phyloP scores from a whole-genome alignment of 2,888 invertebrate genomes.

The Neuroscelio doddi region DNA sequence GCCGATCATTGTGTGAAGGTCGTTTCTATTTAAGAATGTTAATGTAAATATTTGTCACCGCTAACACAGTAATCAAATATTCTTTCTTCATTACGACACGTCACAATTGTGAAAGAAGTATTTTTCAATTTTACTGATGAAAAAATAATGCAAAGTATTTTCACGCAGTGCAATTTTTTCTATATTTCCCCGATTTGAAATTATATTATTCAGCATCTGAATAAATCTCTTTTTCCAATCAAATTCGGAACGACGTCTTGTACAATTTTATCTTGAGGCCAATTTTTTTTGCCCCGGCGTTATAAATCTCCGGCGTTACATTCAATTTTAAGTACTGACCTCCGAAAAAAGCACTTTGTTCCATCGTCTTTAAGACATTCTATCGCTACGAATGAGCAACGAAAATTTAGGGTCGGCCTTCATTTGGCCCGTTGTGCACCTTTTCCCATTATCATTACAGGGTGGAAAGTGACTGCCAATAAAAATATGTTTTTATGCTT shows the following conservation, averaged over 20 bases:
- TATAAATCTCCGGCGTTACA: conserved; percentile 27
- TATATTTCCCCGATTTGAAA: no score
- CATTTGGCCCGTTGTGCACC: conserved; percentile 11
- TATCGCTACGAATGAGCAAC: conserved; percentile 36
- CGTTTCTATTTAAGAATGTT: conserved; percentile 35
- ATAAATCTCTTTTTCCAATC: no score
- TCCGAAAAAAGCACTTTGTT: conserved; percentile 47
- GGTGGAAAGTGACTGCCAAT: no score
- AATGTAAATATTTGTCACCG: no score
- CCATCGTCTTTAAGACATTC: conserved; percentile 64
- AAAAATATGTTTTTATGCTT: no score
- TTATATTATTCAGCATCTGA: no score
- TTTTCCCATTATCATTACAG: conserved; percentile 28
- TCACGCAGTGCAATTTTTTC: no score
- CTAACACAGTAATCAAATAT: no score
- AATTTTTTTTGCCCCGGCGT: conserved; percentile 2
- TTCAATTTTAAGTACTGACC: conserved; percentile 28
- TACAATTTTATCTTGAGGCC: conserved; percentile 13
- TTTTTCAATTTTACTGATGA: no score
- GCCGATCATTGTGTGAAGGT: conserved; percentile 13
- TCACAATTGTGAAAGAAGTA: no score
- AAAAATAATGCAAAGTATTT: no score
- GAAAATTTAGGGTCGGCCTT: conserved; percentile 33
- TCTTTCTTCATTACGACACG: no score
- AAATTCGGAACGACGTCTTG: conserved; percentile 6